Evolutionary conservation across 2,113 vertebrate species (phyloP).

Genomic region (Pachycephala philippinensis): DNA sequence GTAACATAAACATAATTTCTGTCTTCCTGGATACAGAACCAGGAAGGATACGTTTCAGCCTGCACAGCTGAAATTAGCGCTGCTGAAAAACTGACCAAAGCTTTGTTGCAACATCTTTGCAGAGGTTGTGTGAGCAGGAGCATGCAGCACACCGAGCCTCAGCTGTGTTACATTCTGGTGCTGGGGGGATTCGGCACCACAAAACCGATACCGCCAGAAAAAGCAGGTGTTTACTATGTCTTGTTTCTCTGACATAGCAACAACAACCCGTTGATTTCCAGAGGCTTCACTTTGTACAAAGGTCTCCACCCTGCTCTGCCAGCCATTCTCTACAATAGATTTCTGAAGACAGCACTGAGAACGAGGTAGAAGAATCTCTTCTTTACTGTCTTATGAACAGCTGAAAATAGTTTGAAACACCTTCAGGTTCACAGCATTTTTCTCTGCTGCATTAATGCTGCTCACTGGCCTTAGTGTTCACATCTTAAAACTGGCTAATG

Average conservation of each 20-base stretch:
- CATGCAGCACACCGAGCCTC: not conserved
- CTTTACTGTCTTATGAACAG: not conserved
- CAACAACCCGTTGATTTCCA: not conserved
- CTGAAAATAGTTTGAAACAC: not conserved
- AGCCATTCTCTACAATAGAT: not conserved
- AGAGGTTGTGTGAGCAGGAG: not conserved
- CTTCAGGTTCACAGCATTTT: not conserved
- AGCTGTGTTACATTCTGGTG: not conserved
- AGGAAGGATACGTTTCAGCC: not conserved
- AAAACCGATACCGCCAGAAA: not conserved
- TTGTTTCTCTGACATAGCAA: not conserved
- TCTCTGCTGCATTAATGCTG: not conserved
- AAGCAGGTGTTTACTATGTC: not conserved
- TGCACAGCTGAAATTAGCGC: not conserved
- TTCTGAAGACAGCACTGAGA: not conserved
- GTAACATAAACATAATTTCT: not conserved
- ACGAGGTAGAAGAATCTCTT: not conserved
- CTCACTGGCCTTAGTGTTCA: not conserved
- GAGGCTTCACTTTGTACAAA: not conserved
- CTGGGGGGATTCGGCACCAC: fast-evolving
- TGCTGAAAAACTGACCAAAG: not conserved
- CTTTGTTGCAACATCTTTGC: not conserved
- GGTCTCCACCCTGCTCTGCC: not conserved
- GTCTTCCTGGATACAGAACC: not conserved
- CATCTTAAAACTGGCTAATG: not conserved